A percentile compares a stretch with the other conserved stretches of the same genome.
Conservation (phyloP, 2,888 invertebrate species). For the Stenurella melanura region DNA sequence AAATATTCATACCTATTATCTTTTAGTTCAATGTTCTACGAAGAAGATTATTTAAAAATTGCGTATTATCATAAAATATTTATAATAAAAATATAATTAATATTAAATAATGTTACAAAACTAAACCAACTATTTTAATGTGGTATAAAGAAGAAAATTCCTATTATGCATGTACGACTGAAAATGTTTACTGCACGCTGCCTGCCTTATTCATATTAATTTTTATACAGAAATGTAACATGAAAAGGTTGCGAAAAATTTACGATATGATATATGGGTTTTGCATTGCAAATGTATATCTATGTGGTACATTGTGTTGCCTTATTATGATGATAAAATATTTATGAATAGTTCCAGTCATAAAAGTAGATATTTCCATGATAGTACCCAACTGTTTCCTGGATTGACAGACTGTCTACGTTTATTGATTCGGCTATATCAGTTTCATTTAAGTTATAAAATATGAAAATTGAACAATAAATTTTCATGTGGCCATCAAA, state of each 20-base stretch:
- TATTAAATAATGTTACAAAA: too few species aligned
- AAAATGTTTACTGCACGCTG: background rate
- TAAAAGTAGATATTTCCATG: conserved; percentile 38
- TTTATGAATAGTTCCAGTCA: conserved; percentile 36
- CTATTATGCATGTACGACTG: background rate
- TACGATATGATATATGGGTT: conserved; percentile 28
- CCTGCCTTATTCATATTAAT: conserved; percentile 4
- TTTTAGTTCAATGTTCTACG: too few species aligned
- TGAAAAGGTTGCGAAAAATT: conserved; percentile 23
- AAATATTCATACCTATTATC: too few species aligned
- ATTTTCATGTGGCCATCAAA: conserved; percentile 41
- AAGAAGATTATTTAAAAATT: too few species aligned
- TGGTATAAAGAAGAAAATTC: background rate
- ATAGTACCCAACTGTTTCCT: conserved; percentile 12
- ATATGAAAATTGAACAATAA: conserved; percentile 40
- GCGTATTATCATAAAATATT: too few species aligned
- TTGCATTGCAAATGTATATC: conserved; percentile 9
- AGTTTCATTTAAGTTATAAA: conserved; percentile 40
- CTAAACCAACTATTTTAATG: background rate
- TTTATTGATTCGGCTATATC: conserved; percentile 37
- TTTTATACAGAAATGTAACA: conserved; percentile 13
- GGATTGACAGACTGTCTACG: conserved; percentile 36
- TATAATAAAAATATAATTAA: too few species aligned
- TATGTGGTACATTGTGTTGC: conserved; percentile 25
- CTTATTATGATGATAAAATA: conserved; percentile 38